Conservation (phyloP, 2,113 vertebrate species). For the Psophia crepitans region DNA sequence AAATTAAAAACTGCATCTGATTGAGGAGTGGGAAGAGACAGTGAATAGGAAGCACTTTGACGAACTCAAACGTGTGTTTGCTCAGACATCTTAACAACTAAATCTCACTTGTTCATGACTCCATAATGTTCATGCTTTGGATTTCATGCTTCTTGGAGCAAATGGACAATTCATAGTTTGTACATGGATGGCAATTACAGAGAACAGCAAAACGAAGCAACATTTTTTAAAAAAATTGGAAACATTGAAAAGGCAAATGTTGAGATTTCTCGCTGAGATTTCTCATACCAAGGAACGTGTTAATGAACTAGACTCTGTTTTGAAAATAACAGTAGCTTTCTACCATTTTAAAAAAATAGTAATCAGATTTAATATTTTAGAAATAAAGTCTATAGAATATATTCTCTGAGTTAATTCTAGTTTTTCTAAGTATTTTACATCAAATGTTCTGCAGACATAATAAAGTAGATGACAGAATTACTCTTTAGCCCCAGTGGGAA, state of each 20-base stretch:
- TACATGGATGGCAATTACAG: background rate
- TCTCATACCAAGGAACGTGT: background rate
- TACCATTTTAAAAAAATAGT: slow-evolving; percentile 60
- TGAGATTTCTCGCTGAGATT: background rate
- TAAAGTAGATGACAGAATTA: background rate
- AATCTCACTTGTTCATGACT: background rate
- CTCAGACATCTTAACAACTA: background rate
- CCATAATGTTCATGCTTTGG: background rate
- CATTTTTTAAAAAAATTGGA: background rate
- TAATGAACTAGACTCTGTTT: slow-evolving; percentile 30
- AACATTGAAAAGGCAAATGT: background rate
- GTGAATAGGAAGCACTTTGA: background rate
- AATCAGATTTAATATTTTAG: slow-evolving; percentile 51
- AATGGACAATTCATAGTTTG: background rate
- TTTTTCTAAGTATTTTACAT: slow-evolving; percentile 48
- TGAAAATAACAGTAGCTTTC: slow-evolving; percentile 33
- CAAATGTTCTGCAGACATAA: background rate
- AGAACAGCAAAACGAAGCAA: background rate
- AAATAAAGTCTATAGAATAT: slow-evolving; percentile 63
- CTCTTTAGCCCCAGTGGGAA: background rate
- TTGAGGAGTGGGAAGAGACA: background rate
- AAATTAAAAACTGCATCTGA: background rate
- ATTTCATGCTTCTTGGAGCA: background rate
- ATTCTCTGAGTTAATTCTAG: slow-evolving; percentile 51
- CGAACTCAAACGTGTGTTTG: background rate